These are phyloP conservation scores for Hafferia zeledoni DNA, from an alignment of 2,797 vertebrate species.

Conservation along the genomic window DNA sequence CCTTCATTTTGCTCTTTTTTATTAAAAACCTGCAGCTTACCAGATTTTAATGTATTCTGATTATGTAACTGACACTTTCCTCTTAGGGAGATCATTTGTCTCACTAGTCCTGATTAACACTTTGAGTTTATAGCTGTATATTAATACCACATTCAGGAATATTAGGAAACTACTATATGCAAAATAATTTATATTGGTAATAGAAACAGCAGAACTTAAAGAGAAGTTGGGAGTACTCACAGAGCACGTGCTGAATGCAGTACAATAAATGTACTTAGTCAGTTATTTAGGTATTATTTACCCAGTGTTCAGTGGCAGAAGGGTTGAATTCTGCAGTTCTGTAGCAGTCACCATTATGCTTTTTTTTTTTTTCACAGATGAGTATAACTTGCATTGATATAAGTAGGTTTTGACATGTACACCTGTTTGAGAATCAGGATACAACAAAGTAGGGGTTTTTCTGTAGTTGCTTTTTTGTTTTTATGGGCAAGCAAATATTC, in stretches of 20 bases:
- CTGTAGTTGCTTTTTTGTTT: background rate
- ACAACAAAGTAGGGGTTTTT: background rate
- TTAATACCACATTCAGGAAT: constrained; percentile 25
- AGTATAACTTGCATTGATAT: background rate
- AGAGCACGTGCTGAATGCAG: background rate
- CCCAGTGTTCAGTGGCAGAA: background rate
- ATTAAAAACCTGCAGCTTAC: constrained; percentile 42
- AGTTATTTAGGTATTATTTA: background rate
- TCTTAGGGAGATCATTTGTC: constrained; percentile 59
- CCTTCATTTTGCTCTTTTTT: constrained; percentile 55
- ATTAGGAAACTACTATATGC: constrained; percentile 45
- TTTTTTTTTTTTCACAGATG: background rate
- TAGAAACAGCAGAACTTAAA: constrained; percentile 10
- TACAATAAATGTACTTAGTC: background rate
- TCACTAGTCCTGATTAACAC: constrained; percentile 68
- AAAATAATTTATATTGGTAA: constrained; percentile 53
- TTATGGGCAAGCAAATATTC: background rate
- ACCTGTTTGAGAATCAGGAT: background rate
- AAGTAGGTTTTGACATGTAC: background rate
- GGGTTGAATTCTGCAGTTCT: background rate
- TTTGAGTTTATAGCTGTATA: constrained; percentile 45
- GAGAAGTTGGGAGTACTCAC: background rate
- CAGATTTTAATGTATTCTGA: constrained; percentile 74
- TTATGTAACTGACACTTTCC: constrained; percentile 68
- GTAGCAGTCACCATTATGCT: background rate